phyloP scores from a whole-genome alignment of 2,113 vertebrate species.

The Brachirus orientalis region DNA sequence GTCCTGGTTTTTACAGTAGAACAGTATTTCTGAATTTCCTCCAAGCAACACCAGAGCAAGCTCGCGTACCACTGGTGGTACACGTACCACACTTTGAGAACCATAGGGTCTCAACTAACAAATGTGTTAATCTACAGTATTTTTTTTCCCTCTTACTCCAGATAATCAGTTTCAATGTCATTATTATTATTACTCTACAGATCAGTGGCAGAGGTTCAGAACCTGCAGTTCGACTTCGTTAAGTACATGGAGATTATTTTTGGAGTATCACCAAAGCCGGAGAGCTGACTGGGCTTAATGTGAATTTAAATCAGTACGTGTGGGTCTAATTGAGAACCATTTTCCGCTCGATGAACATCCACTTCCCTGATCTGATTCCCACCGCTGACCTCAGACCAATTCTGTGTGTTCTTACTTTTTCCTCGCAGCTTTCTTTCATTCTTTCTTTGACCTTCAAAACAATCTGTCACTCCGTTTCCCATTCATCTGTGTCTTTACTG shows the following conservation, averaged over 20 bases:
- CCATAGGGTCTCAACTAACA: no score
- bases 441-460: not conserved
- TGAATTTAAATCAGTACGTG: constrained; percentile 14
- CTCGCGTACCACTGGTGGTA: no score
- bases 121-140: no score
- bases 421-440: not conserved
- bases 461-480: not conserved
- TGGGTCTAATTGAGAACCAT: constrained; percentile 2
- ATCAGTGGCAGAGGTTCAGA: not conserved
- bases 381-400: not conserved
- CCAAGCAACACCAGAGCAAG: no score
- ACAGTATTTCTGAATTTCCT: no score
- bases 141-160: no score
- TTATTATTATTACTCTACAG: no score
- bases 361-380: constrained; percentile 10
- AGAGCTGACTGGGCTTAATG: constrained; percentile 26
- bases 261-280: constrained; percentile 10
- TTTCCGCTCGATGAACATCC: constrained; percentile 11
- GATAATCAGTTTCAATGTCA: no score
- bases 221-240: not conserved
- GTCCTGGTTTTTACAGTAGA: no score
- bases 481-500: not conserved
- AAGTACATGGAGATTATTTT: constrained; percentile 8
- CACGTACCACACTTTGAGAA: no score
- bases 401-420: not conserved